Evolutionary conservation across 2,797 vertebrate genomes (phyloP), one percentile per base, ranked within the genome.

Genomic region (Etheostoma perlongum): DNA sequence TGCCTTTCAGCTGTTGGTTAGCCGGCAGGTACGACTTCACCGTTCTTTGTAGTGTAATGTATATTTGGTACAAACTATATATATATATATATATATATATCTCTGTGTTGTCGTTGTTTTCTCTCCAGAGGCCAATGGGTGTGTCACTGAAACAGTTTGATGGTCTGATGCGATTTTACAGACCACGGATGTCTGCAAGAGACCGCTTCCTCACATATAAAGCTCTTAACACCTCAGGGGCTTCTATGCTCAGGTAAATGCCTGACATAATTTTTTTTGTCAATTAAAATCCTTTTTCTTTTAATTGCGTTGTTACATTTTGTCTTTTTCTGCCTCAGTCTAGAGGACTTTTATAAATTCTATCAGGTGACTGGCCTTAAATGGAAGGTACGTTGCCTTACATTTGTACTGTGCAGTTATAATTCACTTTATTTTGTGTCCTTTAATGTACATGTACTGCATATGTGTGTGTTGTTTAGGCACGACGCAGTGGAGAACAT

Each of bases 131-230:
- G 77, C 97, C 97, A 0, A 89, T 93, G 23, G 97, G 97, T 36
- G 94, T 99, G 86, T 96, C 97, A 60, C 96, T 98, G 81, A 96
- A 96, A 90, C 97, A 98, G 91, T 99, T 99, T 2, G 97, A 99
- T 72, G 98, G 98, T 79, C 94, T 99, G 80, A 95, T 99, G 96
- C 95, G 96, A 36, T 99, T 97, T 91, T 99, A 99, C 88, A 95
- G 96, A 83, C 98, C 98, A 25, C 95, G 96, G 48, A 97, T 99
- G 97, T 95, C 94, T 6, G 94, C 96, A 1, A 93, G 95, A 67
- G 98, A 99, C 85, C 95, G 97, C 49, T 99, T 97, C 83, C 96
- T 99, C 52, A 97, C 97, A 0, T 99, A 96, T 88, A 99, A 98
- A 95, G 96, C 97, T 80, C 95, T 99, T 59, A 97, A 97, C 81